Base-by-base conservation (phyloP, 2,113 vertebrate species). In the Edolisoma coerulescens region DNA sequence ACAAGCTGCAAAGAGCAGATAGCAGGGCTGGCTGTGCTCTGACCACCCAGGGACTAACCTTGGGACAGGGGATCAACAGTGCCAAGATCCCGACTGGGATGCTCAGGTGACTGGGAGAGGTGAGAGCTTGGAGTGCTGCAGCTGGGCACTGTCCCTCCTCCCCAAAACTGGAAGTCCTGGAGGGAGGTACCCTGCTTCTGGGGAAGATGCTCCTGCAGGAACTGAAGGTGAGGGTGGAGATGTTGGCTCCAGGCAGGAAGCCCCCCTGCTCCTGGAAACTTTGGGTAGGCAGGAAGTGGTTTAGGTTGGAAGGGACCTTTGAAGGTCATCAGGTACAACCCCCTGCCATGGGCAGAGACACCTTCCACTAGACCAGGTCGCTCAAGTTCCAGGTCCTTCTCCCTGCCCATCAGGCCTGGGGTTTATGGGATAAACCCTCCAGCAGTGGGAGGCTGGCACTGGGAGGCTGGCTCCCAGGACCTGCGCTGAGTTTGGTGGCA, bases 21-120 rank as follows among this genome's bases (percentile, higher is more conserved):
- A 52, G 39, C 22, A 12, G 35, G 35, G 57, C 53, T 63, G 39
- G 45, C 39, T 4, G 2, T 78, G 71, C 32, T 90, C 61, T 45
- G 49, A 45, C 26, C 18, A 5, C 20, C 50, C 18, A 7, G 49
- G 32, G 52, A 61, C 65, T 61, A 35, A 82, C 28, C 16, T 54
- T 41, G 67, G 61, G 20, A 44, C 1, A 0, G 50, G 50, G 7
- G 45, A 35, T 35, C 24, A 5, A 47, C 37, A 57, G 37, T 0
- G 0, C 35, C 1, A 4, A n/a, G 73, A 22, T 63, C 41, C 22
- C 9, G 0, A 6, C 18, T 45, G 44, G 54, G 32, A 8, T 37
- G 44, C 42, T 3, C 6, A 32, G 24, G 20, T 67, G 28, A 28
- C 59, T 68, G 70, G 60, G 44, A 39, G 52, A 50, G 26, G 27